phyloP scores from a whole-genome alignment of 1,140 invertebrate species.

The Anadara kagoshimensis region DNA sequence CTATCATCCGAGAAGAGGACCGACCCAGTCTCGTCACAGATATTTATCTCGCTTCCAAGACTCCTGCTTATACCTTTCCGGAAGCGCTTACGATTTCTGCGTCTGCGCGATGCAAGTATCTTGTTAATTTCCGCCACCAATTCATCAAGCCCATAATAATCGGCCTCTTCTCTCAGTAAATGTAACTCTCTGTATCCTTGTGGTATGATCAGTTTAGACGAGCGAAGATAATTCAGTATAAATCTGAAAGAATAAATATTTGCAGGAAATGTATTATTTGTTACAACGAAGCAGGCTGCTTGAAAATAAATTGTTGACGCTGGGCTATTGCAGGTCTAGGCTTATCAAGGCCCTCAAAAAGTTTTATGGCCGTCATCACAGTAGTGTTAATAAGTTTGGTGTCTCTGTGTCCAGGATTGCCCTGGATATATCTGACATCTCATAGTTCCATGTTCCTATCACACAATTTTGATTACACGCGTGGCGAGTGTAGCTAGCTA shows the following conservation, averaged over 20 bases:
- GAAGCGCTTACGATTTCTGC: slow-evolving; percentile 22
- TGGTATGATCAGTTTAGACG: slow-evolving; percentile 51
- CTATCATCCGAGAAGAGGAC: slow-evolving; percentile 38
- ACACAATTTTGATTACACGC: too few relatives aligned
- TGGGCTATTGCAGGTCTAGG: too few relatives aligned
- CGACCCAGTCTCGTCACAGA: slow-evolving; percentile 33
- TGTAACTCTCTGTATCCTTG: slow-evolving; percentile 52
- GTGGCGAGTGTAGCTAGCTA: too few relatives aligned
- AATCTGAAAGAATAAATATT: slow-evolving; percentile 41
- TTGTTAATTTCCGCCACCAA: slow-evolving; percentile 45
- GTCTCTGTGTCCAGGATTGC: too few relatives aligned
- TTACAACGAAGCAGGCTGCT: neutral
- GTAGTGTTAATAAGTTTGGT: too few relatives aligned
- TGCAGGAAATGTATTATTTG: neutral
- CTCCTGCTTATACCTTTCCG: slow-evolving; percentile 6
- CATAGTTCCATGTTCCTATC: too few relatives aligned
- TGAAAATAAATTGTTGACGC: too few relatives aligned
- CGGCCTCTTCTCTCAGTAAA: slow-evolving; percentile 54
- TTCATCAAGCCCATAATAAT: slow-evolving; percentile 49
- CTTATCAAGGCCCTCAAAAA: too few relatives aligned
- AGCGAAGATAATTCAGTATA: slow-evolving; percentile 62
- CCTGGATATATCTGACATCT: too few relatives aligned
- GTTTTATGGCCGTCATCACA: too few relatives aligned
- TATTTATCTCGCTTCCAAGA: slow-evolving; percentile 23
- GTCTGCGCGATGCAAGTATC: slow-evolving; percentile 39